Percentiles rank a stretch among this genome's conserved stretches.
Conservation (phyloP, 1,140 invertebrate species). For the Chironomus tepperi region DNA sequence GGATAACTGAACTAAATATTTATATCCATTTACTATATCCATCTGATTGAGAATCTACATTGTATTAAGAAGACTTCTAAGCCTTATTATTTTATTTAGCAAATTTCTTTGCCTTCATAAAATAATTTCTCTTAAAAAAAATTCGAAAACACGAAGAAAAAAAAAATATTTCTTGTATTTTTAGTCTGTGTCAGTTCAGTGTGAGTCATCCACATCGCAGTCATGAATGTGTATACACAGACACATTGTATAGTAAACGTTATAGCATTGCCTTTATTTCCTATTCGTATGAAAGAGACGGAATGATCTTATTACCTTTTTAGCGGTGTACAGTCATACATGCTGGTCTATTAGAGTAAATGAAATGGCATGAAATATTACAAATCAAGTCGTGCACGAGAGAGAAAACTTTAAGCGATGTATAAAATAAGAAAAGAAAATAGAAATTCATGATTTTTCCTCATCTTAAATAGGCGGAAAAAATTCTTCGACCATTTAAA, state of each 20-base stretch:
- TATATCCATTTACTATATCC: too few species aligned
- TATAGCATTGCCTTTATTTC: constrained; percentile 8
- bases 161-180: constrained; percentile 10
- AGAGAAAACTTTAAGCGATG: not conserved
- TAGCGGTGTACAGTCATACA: not conserved
- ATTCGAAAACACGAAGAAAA: not conserved
- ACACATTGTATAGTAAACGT: constrained; percentile 13
- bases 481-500: not conserved
- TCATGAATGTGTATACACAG: constrained; percentile 15
- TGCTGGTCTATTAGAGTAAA: not conserved
- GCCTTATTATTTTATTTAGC: not conserved
- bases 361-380: not conserved
- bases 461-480: not conserved
- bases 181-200: constrained; percentile 22
- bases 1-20: constrained; percentile 15
- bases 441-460: not conserved
- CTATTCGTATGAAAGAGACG: not conserved
- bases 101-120: not conserved
- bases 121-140: not conserved
- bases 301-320: constrained; percentile 8
- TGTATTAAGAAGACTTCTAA: not conserved
- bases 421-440: too few species aligned
- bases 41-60: too few species aligned
- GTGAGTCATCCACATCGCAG: constrained; percentile 21
- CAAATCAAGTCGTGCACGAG: not conserved